phyloP scores from a whole-genome alignment of 1,140 invertebrate genomes.

The Trichomalopsis sarcophagae region DNA sequence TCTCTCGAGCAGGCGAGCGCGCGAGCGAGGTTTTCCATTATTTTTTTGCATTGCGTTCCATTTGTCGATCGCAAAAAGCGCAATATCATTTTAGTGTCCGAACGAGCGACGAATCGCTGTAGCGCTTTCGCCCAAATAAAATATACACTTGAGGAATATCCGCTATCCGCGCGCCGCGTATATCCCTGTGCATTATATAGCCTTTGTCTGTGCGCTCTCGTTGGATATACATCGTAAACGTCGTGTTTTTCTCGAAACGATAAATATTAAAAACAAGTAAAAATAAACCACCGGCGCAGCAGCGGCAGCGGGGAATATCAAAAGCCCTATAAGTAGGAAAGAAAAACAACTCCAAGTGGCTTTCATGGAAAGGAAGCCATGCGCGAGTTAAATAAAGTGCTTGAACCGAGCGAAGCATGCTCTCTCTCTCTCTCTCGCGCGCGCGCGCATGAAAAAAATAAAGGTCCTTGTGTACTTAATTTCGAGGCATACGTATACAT shows the following conservation, averaged over 20 bases:
- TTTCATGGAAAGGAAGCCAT: conserved; percentile 2
- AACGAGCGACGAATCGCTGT: conserved; percentile 48
- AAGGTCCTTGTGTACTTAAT: background rate
- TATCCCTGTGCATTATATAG: background rate
- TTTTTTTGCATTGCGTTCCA: conserved; percentile 60
- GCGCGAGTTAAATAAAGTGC: conserved; percentile 29
- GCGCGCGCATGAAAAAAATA: background rate
- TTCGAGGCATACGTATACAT: background rate
- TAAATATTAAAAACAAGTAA: background rate
- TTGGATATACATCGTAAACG: conserved; percentile 37
- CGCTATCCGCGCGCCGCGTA: background rate
- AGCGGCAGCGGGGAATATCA: background rate
- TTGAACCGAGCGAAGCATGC: background rate
- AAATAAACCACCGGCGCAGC: background rate
- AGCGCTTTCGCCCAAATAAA: conserved; percentile 49
- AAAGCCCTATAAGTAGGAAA: conserved; percentile 9
- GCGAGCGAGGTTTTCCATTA: conserved; percentile 55
- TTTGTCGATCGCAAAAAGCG: conserved; percentile 68
- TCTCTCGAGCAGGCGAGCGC: conserved; percentile 53
- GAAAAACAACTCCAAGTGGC: conserved; percentile 18
- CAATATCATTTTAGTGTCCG: conserved; percentile 69
- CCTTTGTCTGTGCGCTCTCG: background rate
- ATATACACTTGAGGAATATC: conserved; percentile 53
- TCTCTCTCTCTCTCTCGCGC: background rate
- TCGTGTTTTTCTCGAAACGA: conserved; percentile 37